Evolutionary conservation across 2,888 invertebrate species (phyloP).

Genomic region (Ormyrus labotus): DNA sequence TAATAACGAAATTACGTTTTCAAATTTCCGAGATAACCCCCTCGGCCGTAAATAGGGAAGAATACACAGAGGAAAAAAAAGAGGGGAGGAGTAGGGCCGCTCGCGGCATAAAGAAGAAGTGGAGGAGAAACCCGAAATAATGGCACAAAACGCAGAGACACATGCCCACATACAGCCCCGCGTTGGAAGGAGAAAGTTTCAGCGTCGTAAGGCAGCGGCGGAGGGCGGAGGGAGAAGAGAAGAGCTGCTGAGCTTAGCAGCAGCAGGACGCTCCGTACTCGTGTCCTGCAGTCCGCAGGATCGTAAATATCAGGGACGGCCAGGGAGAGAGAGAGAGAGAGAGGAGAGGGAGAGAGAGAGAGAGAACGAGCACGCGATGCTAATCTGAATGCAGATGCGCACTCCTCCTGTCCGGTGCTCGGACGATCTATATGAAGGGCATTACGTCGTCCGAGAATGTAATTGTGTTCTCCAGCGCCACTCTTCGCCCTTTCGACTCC

Average conservation of each 20-base stretch:
- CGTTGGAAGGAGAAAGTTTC: slow-evolving; percentile 42
- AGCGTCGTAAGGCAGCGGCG: slow-evolving; percentile 9
- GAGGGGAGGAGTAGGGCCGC: slow-evolving; percentile 15
- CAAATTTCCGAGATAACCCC: slow-evolving; percentile 40
- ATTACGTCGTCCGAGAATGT: slow-evolving; percentile 63
- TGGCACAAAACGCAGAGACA: slow-evolving; percentile 36
- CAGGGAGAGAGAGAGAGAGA: not conserved
- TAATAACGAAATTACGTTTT: slow-evolving; percentile 44
- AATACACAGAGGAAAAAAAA: slow-evolving; percentile 32
- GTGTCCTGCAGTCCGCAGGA: slow-evolving; percentile 60
- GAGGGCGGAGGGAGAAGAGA: slow-evolving; percentile 29
- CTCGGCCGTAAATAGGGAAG: slow-evolving; percentile 31
- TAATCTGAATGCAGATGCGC: slow-evolving; percentile 71
- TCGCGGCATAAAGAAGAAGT: slow-evolving; percentile 37
- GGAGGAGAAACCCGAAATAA: slow-evolving; percentile 46
- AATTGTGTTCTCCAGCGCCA: slow-evolving; percentile 60
- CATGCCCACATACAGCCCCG: not conserved
- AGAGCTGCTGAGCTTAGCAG: slow-evolving; percentile 37
- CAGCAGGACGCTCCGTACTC: slow-evolving; percentile 51
- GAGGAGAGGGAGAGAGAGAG: no score
- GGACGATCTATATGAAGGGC: slow-evolving; percentile 65
- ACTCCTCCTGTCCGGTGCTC: slow-evolving; percentile 61
- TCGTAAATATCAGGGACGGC: slow-evolving; percentile 66
- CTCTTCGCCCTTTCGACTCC: slow-evolving; percentile 56
- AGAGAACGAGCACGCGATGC: slow-evolving; percentile 63